These are phyloP conservation scores for Ctenosaura bakeri DNA, from an alignment of 2,797 vertebrate species.

Conservation along the genomic window DNA sequence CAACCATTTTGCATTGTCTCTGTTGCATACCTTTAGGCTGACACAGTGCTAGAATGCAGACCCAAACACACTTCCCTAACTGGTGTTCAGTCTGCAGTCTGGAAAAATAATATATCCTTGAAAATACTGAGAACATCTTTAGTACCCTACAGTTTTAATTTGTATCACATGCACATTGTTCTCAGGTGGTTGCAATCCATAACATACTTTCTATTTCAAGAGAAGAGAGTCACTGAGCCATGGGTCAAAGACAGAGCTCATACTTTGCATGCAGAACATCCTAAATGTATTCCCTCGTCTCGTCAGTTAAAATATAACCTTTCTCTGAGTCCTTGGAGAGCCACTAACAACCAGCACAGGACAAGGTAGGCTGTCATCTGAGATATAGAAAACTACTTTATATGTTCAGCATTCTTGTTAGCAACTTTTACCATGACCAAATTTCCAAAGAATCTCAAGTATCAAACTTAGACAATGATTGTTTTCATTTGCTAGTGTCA, in stretches of 20 bases:
- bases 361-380: not conserved
- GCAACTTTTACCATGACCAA: not conserved
- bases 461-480: not conserved
- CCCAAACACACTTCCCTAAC: no score
- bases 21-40: no score
- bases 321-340: not conserved
- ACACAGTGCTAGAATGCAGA: no score
- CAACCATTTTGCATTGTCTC: no score
- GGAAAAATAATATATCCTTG: no score
- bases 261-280: not conserved
- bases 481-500: slow-evolving; percentile 11
- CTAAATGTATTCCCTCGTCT: not conserved
- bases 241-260: not conserved
- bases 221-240: not conserved
- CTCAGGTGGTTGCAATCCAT: not conserved
- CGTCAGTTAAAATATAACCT: not conserved
- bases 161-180: no score
- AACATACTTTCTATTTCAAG: not conserved
- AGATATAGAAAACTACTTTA: not conserved
- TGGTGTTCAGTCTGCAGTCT: no score
- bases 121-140: no score
- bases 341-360: not conserved
- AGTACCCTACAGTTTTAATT: no score
- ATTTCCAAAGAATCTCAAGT: not conserved
- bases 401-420: not conserved